Base-by-base conservation (phyloP, 2,888 invertebrate species). In the Melanophora roralis region DNA sequence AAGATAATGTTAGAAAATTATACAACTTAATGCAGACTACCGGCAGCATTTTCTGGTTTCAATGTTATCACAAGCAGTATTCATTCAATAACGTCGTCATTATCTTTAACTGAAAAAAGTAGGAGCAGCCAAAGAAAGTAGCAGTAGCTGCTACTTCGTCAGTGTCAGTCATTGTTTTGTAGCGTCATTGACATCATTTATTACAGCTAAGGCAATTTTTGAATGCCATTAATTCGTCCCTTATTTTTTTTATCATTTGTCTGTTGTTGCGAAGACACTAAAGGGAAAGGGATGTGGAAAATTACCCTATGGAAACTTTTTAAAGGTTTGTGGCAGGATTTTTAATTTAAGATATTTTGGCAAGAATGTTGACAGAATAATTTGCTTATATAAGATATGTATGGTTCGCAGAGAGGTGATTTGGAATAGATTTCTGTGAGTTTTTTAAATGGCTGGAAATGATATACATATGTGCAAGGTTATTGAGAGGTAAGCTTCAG, bases 11-110 rank as follows among this genome's bases (percentile, higher is more conserved):
- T 27, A 32, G 55, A 62, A 67, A 62, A 43, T 55, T 55, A 60
- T 67, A 62, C 73, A 71, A 45, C 47, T 62, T 80, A 78, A 75
- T 69, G 78, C 71, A 53, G 84, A 85, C 83, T 83, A 87, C 87
- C 86, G 85, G 86, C 86, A 87, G 86, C 85, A 84, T 86, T 86
- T 86, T 84, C 85, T 72, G 67, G 72, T 77, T 55, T 74, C 78
- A 79, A 76, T 79, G 77, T 64, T 57, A 36, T 32, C 32, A 59
- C 32, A 51, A 43, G 32, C 45, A 12, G 8, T 14, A 14, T 59
- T 74, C 62, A 65, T 45, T 27, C 36, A 62, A 77, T 60, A 78
- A 43, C 16, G 40, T 51, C 60, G 51, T 71, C 71, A 71, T 60
- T 67, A 36, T 36, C 53, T 43, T 67, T 51, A 59, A 85, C 84